These are phyloP conservation scores for Aromia moschata DNA, from an alignment of 2,888 invertebrate species.

Conservation along the genomic window DNA sequence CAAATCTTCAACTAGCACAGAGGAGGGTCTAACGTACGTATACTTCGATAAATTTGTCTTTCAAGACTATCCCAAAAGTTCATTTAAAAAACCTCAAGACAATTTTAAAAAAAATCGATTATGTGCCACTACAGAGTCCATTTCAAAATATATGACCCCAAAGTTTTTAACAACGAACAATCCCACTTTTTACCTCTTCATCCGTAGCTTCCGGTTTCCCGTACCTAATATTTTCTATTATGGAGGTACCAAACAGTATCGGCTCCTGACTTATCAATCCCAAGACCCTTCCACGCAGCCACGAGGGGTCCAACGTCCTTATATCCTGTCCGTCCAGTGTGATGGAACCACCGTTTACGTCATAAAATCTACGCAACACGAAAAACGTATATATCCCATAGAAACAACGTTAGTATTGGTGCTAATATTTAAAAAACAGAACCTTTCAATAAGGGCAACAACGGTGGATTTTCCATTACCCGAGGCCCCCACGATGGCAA, in stretches of 20 bases:
- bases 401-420: too few relatives aligned
- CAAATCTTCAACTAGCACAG: too few relatives aligned
- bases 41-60: too few relatives aligned
- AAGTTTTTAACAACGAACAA: too few relatives aligned
- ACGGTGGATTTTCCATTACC: slow-evolving; percentile 97
- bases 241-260: slow-evolving; percentile 88
- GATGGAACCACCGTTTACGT: slow-evolving; percentile 76
- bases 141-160: too few relatives aligned
- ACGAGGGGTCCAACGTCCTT: slow-evolving; percentile 76
- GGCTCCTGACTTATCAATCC: slow-evolving; percentile 96
- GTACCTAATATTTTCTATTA: slow-evolving; percentile 94
- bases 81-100: too few relatives aligned
- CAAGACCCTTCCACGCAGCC: slow-evolving; percentile 85
- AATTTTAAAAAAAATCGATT: too few relatives aligned
- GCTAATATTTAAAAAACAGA: too few relatives aligned
- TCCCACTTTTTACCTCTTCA: slow-evolving; percentile 68
- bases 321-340: slow-evolving; percentile 81
- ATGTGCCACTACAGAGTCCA: too few relatives aligned
- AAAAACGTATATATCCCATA: background rate
- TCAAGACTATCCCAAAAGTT: too few relatives aligned
- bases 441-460: slow-evolving; percentile 87
- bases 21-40: too few relatives aligned
- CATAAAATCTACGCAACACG: slow-evolving; percentile 75
- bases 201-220: slow-evolving; percentile 77
- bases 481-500: slow-evolving; percentile 92